A percentile compares a stretch with the other conserved stretches of the same genome.
Conservation (phyloP, 2,797 vertebrate genomes). For the Discoglossus pictus region DNA sequence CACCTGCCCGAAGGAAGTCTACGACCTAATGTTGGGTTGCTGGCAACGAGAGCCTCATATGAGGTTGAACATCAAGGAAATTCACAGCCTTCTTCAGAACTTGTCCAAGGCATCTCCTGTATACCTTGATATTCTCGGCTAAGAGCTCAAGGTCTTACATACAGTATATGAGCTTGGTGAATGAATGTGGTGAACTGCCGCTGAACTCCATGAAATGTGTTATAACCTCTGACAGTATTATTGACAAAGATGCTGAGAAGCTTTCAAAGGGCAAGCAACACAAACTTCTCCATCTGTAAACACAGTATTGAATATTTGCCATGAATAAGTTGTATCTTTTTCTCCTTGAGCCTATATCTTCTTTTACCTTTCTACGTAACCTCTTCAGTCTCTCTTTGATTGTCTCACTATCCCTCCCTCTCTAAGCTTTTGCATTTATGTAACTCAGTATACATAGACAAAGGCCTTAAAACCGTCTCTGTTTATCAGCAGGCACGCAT, state of each 20-base stretch:
- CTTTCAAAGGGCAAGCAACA: conserved; percentile 76
- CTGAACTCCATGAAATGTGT: conserved; percentile 70
- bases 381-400: conserved; percentile 50
- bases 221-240: conserved; percentile 73
- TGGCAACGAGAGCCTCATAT: conserved; percentile 98
- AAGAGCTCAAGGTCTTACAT: conserved; percentile 65
- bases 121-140: conserved; percentile 98
- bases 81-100: conserved; percentile 91
- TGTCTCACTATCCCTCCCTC: conserved; percentile 62
- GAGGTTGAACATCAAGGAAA: conserved; percentile 97
- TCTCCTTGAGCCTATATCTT: conserved; percentile 28
- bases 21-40: conserved; percentile 97
- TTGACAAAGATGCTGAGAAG: conserved; percentile 69
- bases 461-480: conserved; percentile 90
- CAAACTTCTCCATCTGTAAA: conserved; percentile 72
- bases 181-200: conserved; percentile 71
- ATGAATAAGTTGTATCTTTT: conserved; percentile 64
- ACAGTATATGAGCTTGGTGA: conserved; percentile 60
- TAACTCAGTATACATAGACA: conserved; percentile 84
- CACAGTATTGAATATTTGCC: conserved; percentile 70
- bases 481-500: conserved; percentile 74
- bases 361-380: conserved; percentile 3
- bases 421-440: conserved; percentile 74
- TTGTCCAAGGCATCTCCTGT: conserved; percentile 97
- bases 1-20: conserved; percentile 94